phyloP scores from a whole-genome alignment of 2,888 invertebrate genomes.

The Zonitis immaculata region DNA sequence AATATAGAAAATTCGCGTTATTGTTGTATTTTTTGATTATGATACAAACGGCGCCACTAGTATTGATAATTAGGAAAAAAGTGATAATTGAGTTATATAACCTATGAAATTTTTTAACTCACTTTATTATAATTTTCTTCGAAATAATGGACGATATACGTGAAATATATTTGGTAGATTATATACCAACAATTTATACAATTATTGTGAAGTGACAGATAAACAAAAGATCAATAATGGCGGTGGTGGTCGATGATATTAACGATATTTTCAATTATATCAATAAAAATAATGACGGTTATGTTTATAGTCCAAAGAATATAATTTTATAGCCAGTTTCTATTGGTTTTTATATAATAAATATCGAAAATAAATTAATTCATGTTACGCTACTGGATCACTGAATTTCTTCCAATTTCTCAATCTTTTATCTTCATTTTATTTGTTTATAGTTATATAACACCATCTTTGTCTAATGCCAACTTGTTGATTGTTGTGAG shows the following conservation, averaged over 20 bases:
- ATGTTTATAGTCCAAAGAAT: conserved; percentile 61
- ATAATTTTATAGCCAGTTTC: conserved; percentile 68
- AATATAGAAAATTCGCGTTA: no score
- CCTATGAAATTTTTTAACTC: background rate
- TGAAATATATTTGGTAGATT: conserved; percentile 40
- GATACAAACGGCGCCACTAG: no score
- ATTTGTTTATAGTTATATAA: background rate
- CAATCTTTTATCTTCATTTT: background rate
- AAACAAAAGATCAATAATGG: conserved; percentile 66
- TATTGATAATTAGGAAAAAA: no score
- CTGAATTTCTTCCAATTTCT: background rate
- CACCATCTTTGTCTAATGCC: background rate
- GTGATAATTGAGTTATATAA: background rate
- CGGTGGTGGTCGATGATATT: conserved; percentile 72
- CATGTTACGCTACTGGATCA: background rate
- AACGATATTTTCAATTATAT: conserved; percentile 60
- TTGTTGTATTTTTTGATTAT: no score
- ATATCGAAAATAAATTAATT: conserved; percentile 6
- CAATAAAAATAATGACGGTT: conserved; percentile 52
- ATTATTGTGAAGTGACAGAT: conserved; percentile 84
- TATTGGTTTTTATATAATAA: conserved; percentile 68
- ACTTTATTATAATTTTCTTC: background rate
- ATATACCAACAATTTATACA: conserved; percentile 55
- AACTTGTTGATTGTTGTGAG: conserved; percentile 1
- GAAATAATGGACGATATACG: conserved; percentile 37